phyloP scores from a whole-genome alignment of 1,140 invertebrate species.

The Micrasema longulum region DNA sequence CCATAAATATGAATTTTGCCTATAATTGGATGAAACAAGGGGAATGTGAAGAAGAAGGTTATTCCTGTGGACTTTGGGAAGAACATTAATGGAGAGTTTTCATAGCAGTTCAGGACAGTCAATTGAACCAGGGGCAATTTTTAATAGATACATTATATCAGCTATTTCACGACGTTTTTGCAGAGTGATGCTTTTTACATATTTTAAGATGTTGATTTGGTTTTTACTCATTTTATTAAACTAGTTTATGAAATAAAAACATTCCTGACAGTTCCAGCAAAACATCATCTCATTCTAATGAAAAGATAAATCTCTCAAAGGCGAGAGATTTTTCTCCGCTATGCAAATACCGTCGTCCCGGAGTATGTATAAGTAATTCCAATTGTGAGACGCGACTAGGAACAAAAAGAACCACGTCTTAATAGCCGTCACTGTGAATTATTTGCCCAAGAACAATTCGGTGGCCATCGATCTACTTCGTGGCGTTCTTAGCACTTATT shows the following conservation, averaged over 20 bases:
- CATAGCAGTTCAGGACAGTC: too few relatives aligned
- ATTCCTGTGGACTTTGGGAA: too few relatives aligned
- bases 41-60: too few relatives aligned
- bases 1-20: too few relatives aligned
- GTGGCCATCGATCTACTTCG: conserved; percentile 49
- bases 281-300: conserved; percentile 27
- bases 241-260: background rate
- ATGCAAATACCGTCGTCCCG: conserved; percentile 33
- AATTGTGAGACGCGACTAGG: conserved; percentile 26
- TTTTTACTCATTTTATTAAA: too few relatives aligned
- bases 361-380: conserved; percentile 35
- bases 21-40: too few relatives aligned
- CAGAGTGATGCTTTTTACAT: too few relatives aligned
- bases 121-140: too few relatives aligned
- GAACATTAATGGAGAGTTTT: too few relatives aligned
- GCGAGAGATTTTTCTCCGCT: conserved; percentile 18
- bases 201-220: too few relatives aligned
- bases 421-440: conserved; percentile 50
- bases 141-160: too few relatives aligned
- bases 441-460: conserved; percentile 49
- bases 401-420: conserved; percentile 44
- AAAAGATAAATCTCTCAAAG: conserved; percentile 35
- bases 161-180: too few relatives aligned
- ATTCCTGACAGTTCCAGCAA: conserved; percentile 5
- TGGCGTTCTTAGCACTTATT: conserved; percentile 49